phyloP scores from a whole-genome alignment of 1,140 invertebrate species.

The Pseudomyrmex sp. region DNA sequence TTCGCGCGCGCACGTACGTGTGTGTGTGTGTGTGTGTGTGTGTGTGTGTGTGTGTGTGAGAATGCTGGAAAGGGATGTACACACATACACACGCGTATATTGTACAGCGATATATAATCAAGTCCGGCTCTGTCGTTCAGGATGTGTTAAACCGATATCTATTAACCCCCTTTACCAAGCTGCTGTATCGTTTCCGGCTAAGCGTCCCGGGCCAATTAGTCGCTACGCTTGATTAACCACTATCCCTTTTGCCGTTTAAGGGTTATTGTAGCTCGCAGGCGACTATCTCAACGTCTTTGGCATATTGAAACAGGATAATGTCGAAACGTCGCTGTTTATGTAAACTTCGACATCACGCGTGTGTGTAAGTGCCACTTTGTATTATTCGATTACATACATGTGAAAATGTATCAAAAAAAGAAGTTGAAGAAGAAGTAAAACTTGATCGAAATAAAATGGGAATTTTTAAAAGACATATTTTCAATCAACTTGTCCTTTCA shows the following conservation, averaged over 20 bases:
- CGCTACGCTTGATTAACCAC: constrained; percentile 18
- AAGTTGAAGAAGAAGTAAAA: no score
- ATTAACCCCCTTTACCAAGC: constrained; percentile 56
- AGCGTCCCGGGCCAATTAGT: constrained; percentile 34
- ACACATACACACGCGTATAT: not conserved
- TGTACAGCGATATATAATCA: constrained; percentile 30
- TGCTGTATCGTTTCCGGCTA: constrained; percentile 27
- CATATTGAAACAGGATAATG: not conserved
- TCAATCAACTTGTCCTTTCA: no score
- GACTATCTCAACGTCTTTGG: not conserved
- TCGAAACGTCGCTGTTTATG: not conserved
- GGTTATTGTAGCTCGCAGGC: not conserved
- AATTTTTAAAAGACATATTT: no score
- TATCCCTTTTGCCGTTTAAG: not conserved
- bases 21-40: not conserved
- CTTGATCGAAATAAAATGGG: no score
- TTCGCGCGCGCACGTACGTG: not conserved
- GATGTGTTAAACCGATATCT: constrained; percentile 72
- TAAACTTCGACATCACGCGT: not conserved
- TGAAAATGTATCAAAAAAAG: no score
- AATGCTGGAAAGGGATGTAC: not conserved
- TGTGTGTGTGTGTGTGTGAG: not conserved
- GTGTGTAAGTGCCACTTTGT: no score
- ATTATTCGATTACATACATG: not conserved
- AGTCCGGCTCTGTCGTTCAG: constrained; percentile 13